phyloP scores from a whole-genome alignment of 2,888 invertebrate genomes.

The Tortricodes alternella region DNA sequence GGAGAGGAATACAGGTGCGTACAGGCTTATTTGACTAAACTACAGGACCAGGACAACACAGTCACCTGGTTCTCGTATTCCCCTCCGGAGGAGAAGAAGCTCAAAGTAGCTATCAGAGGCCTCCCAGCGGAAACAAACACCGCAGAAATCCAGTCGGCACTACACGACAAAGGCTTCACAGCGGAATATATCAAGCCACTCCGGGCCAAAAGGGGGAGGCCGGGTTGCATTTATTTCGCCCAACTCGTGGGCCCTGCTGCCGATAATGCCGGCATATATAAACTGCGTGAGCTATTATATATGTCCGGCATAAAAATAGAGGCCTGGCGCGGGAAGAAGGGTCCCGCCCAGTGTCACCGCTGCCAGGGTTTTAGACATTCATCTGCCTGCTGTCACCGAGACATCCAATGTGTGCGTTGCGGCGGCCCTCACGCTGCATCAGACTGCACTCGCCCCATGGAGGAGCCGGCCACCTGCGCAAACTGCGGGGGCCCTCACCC shows the following conservation, averaged over 20 bases:
- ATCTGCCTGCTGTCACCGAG: not conserved
- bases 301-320: not conserved
- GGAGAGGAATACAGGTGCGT: not conserved
- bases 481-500: not conserved
- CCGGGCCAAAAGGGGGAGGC: too few species aligned
- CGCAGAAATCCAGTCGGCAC: too few species aligned
- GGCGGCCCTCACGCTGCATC: not conserved
- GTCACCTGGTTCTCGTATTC: too few species aligned
- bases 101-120: too few species aligned
- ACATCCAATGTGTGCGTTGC: not conserved
- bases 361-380: not conserved
- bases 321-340: slow-evolving; percentile 3
- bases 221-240: not conserved
- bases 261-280: not conserved
- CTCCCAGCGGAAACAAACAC: too few species aligned
- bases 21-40: too few species aligned
- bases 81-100: too few species aligned
- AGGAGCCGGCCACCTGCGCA: not conserved
- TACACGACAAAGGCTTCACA: too few species aligned
- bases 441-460: not conserved
- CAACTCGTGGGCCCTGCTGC: not conserved
- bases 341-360: slow-evolving; percentile 1
- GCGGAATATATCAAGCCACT: too few species aligned
- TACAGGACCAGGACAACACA: too few species aligned
- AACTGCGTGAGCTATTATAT: not conserved